Evolutionary conservation across 2,888 invertebrate species (phyloP), one percentile per base, ranked within the genome.

Genomic region (Toxonevra muliebris): DNA sequence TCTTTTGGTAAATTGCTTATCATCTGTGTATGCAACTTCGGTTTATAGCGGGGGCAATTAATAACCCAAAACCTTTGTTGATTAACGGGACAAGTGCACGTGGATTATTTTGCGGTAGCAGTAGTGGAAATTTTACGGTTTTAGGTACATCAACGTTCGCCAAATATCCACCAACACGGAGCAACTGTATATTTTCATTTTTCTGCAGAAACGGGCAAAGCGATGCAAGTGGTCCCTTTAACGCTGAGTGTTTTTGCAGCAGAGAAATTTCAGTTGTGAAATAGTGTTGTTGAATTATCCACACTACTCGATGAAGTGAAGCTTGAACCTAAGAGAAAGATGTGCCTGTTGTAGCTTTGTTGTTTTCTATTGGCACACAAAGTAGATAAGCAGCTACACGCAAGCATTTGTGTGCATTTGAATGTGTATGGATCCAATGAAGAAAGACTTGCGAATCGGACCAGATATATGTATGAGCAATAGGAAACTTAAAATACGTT

Each of bases 371-470:
- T n/a, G n/a, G n/a, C 45, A 45, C 45, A 1, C 45, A 13, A 11
- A 45, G 13, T 13, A 45, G 12, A 45, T 45, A 45, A 12, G 45
- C 45, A 45, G 13, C 11, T 45, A n/a, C 59, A 63, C 54, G 54
- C 12, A 3, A 66, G 62, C 7, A 20, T 48, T 45, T 45, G 19
- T 53, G n/a, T n/a, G n/a, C n/a, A n/a, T n/a, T n/a, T n/a, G 69
- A 43, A 59, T 60, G 63, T 48, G 66, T 55, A 62, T 60, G 60
- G 60, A 66, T 64, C 60, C 69, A 66, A 54, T 60, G 60, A n/a
- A 69, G 48, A 50, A 63, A 62, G 60, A 63, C 66, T 59, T 69
- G 59, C 17, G 19, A 53, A 15, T 53, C 53, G 15, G 15, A n/a
- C 53, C 53, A 53, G 53, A 3, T n/a, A 2, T 13, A 17, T 1